Conservation (phyloP, 1,140 invertebrate genomes). For the Trichomalopsis sarcophagae region DNA sequence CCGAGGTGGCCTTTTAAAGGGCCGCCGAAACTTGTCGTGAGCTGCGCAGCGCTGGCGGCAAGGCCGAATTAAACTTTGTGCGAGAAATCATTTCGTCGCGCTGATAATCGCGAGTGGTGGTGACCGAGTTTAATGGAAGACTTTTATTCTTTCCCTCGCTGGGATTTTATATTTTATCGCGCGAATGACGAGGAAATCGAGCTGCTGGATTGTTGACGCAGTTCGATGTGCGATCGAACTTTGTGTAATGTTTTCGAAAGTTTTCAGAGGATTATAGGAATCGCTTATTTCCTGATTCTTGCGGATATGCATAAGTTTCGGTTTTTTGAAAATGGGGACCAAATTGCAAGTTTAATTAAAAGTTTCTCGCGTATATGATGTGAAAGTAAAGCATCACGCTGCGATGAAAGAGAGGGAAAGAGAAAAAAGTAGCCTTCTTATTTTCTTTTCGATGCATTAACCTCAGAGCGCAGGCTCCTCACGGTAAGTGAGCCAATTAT, state of each 20-base stretch:
- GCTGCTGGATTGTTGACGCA: background rate
- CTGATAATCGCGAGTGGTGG: background rate
- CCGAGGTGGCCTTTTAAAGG: background rate
- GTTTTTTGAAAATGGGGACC: too few species aligned
- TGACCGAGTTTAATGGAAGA: constrained; percentile 6
- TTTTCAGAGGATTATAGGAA: too few species aligned
- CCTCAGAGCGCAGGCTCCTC: background rate
- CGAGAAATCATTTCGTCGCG: background rate
- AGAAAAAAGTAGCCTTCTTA: constrained; percentile 16
- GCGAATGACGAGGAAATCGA: background rate
- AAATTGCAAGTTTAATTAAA: background rate
- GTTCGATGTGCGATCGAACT: too few species aligned
- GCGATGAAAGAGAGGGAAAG: background rate
- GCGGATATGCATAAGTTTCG: too few species aligned
- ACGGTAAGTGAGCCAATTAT: constrained; percentile 1
- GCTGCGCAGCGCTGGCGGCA: background rate
- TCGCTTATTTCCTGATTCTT: too few species aligned
- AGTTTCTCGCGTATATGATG: background rate
- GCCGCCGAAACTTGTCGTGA: background rate
- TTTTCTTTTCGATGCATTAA: background rate
- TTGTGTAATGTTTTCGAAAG: too few species aligned
- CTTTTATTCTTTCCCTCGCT: background rate
- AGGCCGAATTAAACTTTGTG: constrained; percentile 8
- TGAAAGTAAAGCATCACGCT: background rate
- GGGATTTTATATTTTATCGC: constrained; percentile 1